Percentiles rank a stretch among this genome's conserved stretches.
These are phyloP conservation scores for Ctenoplectra terminalis DNA, from an alignment of 1,140 invertebrate species.

Conservation along the genomic window DNA sequence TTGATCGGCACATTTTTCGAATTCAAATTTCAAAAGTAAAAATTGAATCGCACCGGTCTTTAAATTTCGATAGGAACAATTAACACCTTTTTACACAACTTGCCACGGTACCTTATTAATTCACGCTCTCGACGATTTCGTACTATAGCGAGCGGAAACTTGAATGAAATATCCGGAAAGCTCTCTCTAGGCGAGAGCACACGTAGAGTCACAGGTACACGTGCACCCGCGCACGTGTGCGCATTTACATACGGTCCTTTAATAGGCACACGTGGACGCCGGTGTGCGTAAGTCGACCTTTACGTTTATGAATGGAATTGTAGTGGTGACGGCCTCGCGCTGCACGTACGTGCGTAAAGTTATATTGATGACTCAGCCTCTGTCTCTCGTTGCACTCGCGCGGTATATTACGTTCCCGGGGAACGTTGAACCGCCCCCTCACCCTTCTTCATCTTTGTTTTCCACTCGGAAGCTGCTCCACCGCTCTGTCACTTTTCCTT, in stretches of 20 bases:
- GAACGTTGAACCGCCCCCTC: constrained; percentile 57
- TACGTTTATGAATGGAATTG: constrained; percentile 64
- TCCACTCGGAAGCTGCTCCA: not conserved
- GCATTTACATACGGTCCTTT: constrained; percentile 57
- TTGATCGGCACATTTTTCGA: no score
- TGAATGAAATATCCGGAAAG: not conserved
- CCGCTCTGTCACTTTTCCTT: not conserved
- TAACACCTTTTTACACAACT: not conserved
- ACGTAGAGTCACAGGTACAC: constrained; percentile 16
- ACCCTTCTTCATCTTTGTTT: not conserved
- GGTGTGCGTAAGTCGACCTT: constrained; percentile 48
- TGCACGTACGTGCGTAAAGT: constrained; percentile 64
- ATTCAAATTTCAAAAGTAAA: not conserved
- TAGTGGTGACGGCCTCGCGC: constrained; percentile 52
- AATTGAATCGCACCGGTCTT: no score
- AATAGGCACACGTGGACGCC: constrained; percentile 30
- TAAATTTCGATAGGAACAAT: not conserved
- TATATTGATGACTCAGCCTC: constrained; percentile 68
- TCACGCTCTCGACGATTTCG: no score
- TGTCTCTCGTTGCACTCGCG: constrained; percentile 61
- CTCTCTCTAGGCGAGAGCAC: not conserved
- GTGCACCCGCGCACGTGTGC: constrained; percentile 41
- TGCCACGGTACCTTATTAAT: no score
- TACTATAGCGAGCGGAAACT: not conserved
- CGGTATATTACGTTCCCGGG: constrained; percentile 53